Evolutionary conservation across 2,888 invertebrate genomes (phyloP).

Genomic region (Drosophila merina): DNA sequence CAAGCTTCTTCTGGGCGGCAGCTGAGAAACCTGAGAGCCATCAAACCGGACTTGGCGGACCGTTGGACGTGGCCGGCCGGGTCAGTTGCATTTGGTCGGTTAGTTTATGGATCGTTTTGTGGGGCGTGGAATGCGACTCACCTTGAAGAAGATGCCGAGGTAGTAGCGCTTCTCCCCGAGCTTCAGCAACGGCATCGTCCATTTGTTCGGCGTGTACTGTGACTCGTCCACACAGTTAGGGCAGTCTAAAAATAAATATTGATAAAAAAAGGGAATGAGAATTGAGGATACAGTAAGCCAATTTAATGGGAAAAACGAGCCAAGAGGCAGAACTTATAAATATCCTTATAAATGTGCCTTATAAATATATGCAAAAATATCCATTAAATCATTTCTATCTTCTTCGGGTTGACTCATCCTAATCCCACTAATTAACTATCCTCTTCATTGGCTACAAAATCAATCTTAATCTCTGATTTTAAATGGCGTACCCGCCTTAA

Average conservation of each 20-base stretch:
- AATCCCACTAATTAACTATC: not conserved
- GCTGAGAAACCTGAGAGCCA: constrained; percentile 34
- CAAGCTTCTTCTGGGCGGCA: constrained; percentile 11
- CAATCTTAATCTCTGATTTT: constrained; percentile 19
- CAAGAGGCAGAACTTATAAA: not conserved
- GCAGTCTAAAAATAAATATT: constrained; percentile 86
- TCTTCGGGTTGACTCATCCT: constrained; percentile 16
- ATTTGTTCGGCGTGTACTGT: constrained; percentile 88
- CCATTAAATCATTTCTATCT: not conserved
- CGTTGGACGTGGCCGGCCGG: constrained; percentile 30
- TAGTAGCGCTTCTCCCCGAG: constrained; percentile 95
- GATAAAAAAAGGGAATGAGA: not conserved
- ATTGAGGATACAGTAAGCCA: not conserved
- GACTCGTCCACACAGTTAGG: constrained; percentile 92
- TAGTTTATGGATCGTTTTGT: constrained; percentile 39
- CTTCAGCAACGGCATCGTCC: constrained; percentile 95
- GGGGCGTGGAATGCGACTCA: constrained; percentile 84
- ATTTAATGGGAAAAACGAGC: constrained; percentile 14
- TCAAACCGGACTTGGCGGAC: constrained; percentile 51
- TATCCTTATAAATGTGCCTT: too few species aligned
- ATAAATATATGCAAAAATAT: too few species aligned
- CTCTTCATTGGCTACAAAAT: constrained; percentile 16
- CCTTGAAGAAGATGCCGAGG: constrained; percentile 97
- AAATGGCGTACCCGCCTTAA: constrained; percentile 34
- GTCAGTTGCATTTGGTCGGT: constrained; percentile 47